Conservation (phyloP, 1,140 invertebrate genomes). For the Diuraphis noxia region DNA sequence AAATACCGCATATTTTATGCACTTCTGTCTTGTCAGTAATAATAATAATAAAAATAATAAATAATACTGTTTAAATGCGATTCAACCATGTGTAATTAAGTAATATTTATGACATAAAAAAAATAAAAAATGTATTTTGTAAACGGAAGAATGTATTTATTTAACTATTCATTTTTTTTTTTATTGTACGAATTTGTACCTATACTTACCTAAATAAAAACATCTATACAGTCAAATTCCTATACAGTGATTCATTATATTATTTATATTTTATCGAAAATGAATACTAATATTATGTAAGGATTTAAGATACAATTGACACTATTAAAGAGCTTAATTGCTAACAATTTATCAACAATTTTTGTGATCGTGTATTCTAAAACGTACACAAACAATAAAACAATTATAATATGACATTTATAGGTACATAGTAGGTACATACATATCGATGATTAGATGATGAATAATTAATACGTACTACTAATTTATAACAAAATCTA, state of each 20-base stretch:
- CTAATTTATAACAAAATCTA: too few species aligned
- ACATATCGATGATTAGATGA: too few species aligned
- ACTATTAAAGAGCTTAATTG: not conserved
- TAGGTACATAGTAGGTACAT: too few species aligned
- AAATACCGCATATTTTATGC: not conserved
- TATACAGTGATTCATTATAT: not conserved
- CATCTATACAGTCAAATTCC: not conserved
- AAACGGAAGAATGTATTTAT: not conserved
- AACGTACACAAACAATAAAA: not conserved
- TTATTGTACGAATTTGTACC: too few species aligned
- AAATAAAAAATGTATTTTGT: not conserved
- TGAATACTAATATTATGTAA: not conserved
- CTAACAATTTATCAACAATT: fast-evolving
- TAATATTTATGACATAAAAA: not conserved
- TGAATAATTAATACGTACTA: too few species aligned
- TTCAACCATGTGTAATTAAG: not conserved
- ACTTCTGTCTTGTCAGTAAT: not conserved
- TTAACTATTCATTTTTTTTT: not conserved
- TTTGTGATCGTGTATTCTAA: not conserved
- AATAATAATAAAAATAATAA: not conserved
- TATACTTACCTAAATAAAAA: not conserved
- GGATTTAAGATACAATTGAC: not conserved
- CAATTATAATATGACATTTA: not conserved
- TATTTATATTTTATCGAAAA: not conserved
- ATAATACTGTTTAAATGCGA: not conserved